Evolutionary conservation across 2,113 vertebrate species (phyloP).

Genomic region (Entelurus aequoreus): DNA sequence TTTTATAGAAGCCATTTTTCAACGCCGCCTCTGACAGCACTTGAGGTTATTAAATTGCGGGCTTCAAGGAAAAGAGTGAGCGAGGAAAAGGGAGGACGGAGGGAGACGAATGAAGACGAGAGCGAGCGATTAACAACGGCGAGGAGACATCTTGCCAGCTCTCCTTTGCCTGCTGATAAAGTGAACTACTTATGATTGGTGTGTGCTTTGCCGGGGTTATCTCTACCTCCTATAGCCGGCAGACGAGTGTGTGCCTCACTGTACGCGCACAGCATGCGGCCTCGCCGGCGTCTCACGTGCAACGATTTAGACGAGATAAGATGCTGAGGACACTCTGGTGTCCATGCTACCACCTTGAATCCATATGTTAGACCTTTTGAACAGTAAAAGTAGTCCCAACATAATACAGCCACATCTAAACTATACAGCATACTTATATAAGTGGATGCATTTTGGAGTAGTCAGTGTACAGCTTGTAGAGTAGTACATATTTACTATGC

Average conservation of each 20-base stretch:
- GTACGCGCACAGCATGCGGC: slow-evolving; percentile 44
- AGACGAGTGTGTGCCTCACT: slow-evolving; percentile 52
- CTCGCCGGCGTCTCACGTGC: slow-evolving; percentile 58
- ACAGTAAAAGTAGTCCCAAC: too few species aligned
- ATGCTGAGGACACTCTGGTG: slow-evolving; percentile 36
- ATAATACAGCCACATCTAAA: too few species aligned
- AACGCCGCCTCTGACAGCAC: slow-evolving; percentile 94
- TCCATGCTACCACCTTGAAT: slow-evolving; percentile 59
- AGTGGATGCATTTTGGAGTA: too few species aligned
- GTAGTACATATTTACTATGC: too few species aligned
- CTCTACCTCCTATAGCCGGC: slow-evolving; percentile 45
- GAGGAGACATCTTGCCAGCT: slow-evolving; percentile 62
- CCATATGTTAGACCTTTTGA: background rate
- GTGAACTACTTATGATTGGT: slow-evolving; percentile 67
- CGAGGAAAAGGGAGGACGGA: slow-evolving; percentile 39
- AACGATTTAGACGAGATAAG: slow-evolving; percentile 48
- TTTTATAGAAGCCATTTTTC: slow-evolving; percentile 98
- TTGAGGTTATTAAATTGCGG: slow-evolving; percentile 96
- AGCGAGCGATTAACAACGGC: slow-evolving; percentile 20
- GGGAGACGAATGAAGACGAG: slow-evolving; percentile 15
- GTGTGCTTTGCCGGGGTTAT: slow-evolving; percentile 67
- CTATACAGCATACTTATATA: too few species aligned
- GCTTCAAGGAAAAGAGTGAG: slow-evolving; percentile 80
- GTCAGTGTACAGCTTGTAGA: too few species aligned
- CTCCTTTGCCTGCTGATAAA: slow-evolving; percentile 65